Evolutionary conservation across 1,140 invertebrate genomes (phyloP), one percentile per base, ranked within the genome.

Genomic region (Ostrea denselamellosa): DNA sequence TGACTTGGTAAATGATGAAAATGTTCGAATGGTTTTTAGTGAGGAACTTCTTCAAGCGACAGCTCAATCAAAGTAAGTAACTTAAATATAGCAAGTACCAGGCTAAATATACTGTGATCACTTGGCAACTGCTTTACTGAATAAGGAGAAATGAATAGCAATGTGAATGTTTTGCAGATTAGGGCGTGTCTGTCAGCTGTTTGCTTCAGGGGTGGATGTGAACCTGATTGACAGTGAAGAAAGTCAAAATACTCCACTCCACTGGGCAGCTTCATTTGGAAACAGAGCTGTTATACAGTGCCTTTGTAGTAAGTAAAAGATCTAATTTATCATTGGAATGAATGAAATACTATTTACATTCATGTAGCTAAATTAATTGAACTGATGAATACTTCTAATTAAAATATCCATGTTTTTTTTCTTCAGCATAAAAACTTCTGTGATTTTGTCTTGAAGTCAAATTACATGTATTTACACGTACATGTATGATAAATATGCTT

Each of bases 231-330:
- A 96, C 92, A 96, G 96, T 54, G 95, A 95, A 86, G 95, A 95
- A 25, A 96, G 95, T 92, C 95, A 95, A 92, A 96, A 96, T 91
- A 96, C 96, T 8, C 96, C 96, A 14, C 93, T 97, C 34, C 96
- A 97, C 93, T 96, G 96, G 96, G 96, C 96, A 85, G 96, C 96
- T 58, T 96, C 96, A 90, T 96, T 96, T 93, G 96, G 96, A 19
- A 96, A 96, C 91, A 95, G 95, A 90, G 95, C 96, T 86, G 95
- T 96, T 84, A 94, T 96, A 3, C 92, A 95, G 44, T 96, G 95
- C 93, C 94, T 96, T 71, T 95, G 96, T 92, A 95, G 96, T 96
- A 94, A 9, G 68, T 71, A 71, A 28, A 71, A 25, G 56, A 58
- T 58, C 14, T 0, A 58, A 14, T 58, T 58, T 17, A 19, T 58